A percentile compares a stretch with the other conserved stretches of the same genome.
Evolutionary conservation across 2,888 invertebrate genomes (phyloP).

Genomic region (Ctenicera cuprea): DNA sequence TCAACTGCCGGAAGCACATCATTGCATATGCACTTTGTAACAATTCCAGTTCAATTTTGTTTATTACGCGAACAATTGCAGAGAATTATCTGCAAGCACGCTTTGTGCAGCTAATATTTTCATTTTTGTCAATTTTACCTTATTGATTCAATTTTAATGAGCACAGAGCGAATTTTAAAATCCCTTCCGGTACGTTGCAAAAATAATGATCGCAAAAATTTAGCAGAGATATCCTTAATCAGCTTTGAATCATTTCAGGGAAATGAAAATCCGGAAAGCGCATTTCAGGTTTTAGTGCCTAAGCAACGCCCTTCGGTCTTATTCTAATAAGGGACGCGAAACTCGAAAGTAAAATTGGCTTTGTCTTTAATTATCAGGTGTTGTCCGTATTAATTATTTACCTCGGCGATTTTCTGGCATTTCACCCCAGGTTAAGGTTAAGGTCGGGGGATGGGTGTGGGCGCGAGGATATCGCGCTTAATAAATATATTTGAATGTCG

Average conservation of each 20-base stretch:
- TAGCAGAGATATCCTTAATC: not conserved
- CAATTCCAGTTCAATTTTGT: no score
- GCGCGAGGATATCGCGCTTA: not conserved
- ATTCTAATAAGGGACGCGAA: not conserved
- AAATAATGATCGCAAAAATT: no score
- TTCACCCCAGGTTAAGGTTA: not conserved
- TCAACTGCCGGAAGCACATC: no score
- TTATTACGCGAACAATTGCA: no score
- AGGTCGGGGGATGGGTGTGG: not conserved
- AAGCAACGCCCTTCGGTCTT: conserved; percentile 9
- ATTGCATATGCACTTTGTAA: no score
- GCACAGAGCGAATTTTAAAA: no score
- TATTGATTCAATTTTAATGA: no score
- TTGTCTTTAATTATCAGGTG: conserved; percentile 18
- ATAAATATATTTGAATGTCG: conserved; percentile 6
- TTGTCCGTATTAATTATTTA: conserved; percentile 19
- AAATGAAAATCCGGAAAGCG: not conserved
- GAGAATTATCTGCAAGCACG: no score
- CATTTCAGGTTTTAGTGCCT: not conserved
- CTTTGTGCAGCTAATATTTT: no score
- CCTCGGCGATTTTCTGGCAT: not conserved
- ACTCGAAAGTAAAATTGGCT: not conserved
- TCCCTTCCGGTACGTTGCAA: no score
- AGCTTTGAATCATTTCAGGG: not conserved
- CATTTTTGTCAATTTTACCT: no score